Conservation (phyloP, 2,888 invertebrate species). For the Julus scanicus region DNA sequence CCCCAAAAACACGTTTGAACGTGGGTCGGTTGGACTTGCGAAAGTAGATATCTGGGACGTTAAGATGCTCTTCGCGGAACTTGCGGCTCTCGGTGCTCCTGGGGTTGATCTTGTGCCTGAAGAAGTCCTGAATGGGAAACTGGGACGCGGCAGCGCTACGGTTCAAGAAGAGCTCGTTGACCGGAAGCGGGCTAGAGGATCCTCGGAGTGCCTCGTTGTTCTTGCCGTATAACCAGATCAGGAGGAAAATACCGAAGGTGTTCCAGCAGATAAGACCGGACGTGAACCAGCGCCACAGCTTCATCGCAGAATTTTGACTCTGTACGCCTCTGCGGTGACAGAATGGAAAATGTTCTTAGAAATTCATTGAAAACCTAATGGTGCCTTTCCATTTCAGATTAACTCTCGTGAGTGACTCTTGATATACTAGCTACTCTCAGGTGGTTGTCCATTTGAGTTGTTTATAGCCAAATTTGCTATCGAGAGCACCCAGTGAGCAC, state of each 20-base stretch:
- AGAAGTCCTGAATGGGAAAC: neutral
- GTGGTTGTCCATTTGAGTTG: no score
- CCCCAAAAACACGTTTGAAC: neutral
- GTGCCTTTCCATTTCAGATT: no score
- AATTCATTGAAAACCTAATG: no score
- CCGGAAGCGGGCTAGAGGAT: no score
- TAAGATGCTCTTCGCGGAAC: slow-evolving; percentile 53
- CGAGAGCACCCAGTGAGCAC: no score
- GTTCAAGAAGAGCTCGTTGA: neutral
- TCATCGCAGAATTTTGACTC: neutral
- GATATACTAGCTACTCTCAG: no score
- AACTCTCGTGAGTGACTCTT: no score
- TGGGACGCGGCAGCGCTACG: neutral
- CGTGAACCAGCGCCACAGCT: slow-evolving; percentile 44
- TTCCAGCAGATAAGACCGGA: slow-evolving; percentile 48
- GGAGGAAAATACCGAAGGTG: slow-evolving; percentile 48
- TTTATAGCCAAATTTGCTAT: no score
- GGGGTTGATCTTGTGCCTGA: neutral
- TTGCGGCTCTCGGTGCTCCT: slow-evolving; percentile 1
- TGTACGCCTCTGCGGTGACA: neutral
- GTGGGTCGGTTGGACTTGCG: neutral
- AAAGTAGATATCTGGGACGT: slow-evolving; percentile 55
- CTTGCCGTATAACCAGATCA: slow-evolving; percentile 36
- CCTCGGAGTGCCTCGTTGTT: neutral
- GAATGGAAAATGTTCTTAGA: neutral